Evolutionary conservation across 2,797 vertebrate species (phyloP), one percentile per base, ranked within the genome.

Genomic region (Hydrophis major): DNA sequence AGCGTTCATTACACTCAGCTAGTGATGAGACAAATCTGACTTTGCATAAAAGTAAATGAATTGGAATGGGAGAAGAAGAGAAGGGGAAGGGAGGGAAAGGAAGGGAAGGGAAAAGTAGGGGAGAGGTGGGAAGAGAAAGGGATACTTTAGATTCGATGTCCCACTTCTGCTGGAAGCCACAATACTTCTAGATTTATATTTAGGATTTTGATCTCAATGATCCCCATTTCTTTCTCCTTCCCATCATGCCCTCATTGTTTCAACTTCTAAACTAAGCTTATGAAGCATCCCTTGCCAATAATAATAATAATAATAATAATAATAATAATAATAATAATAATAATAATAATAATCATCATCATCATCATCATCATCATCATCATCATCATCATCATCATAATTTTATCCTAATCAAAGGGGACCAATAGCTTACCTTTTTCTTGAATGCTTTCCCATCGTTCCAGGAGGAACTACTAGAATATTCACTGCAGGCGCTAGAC

Each of bases 401-500:
- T 57, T n/a, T 47, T 47, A 42, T 83, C 20, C 37, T 47, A 47
- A 83, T 47, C 74, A 83, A 22, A 83, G 42, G 10, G 12, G 20
- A 47, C 74, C 42, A 12, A 11, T 25, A 91, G 13, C 95, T 97
- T 97, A 99, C 99, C 98, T 97, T 98, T 97, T 98, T 98, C 95
- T 98, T 98, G 94, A 96, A 97, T 94, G 98, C 98, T 94, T 98
- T 98, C 91, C 98, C 98, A 32, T 99, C 98, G 69, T 98, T 99
- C 98, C 99, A 99, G 28, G 99, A 99, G 22, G 99, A 99, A 95
- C 98, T 97, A 3, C 98, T 99, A 98, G 99, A 99, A 97, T 98
- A 98, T 96, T 99, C 99, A 13, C 99, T 99, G 98, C 99, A 99
- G 53, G 98, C 98, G 88, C 99, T 99, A 0, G 99, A 99, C 95